Percentiles rank a stretch among this genome's conserved stretches.
Conservation (phyloP, 1,140 invertebrate genomes). For the Lineus longissimus region DNA sequence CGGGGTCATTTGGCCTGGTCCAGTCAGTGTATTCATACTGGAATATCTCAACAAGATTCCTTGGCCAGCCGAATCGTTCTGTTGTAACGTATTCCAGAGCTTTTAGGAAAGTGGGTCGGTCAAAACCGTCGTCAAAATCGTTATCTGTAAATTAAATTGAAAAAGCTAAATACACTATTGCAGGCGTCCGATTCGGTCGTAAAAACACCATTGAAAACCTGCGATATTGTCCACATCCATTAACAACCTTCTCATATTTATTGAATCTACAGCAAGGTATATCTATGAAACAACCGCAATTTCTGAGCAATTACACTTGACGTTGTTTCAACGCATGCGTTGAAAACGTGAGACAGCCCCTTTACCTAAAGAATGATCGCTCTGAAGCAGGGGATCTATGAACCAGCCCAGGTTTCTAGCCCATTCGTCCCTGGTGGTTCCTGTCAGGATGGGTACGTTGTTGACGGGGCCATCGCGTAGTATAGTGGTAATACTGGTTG, state of each 20-base stretch:
- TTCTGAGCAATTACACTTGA: too few species aligned
- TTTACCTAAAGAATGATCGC: not conserved
- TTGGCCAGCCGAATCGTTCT: conserved; percentile 9
- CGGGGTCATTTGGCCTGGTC: conserved; percentile 78
- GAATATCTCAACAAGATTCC: conserved; percentile 60
- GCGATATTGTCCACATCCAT: too few species aligned
- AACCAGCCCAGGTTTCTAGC: conserved; percentile 2
- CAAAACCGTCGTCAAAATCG: not conserved
- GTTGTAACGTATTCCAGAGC: conserved; percentile 11
- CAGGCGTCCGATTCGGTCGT: too few species aligned
- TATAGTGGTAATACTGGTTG: not conserved
- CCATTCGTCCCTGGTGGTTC: conserved; percentile 1
- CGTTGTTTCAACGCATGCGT: too few species aligned
- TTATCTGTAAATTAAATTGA: too few species aligned
- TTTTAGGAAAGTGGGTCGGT: conserved; percentile 1
- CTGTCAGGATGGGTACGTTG: not conserved
- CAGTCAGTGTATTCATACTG: conserved; percentile 86
- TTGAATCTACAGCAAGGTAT: too few species aligned
- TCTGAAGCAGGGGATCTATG: not conserved
- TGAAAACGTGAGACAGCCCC: too few species aligned
- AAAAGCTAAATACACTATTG: too few species aligned
- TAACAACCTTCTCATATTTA: too few species aligned
- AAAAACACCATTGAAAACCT: too few species aligned
- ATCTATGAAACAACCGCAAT: too few species aligned
- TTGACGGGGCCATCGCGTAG: not conserved